Evolutionary conservation across 2,888 invertebrate species (phyloP).

Genomic region (Acleris holmiana): DNA sequence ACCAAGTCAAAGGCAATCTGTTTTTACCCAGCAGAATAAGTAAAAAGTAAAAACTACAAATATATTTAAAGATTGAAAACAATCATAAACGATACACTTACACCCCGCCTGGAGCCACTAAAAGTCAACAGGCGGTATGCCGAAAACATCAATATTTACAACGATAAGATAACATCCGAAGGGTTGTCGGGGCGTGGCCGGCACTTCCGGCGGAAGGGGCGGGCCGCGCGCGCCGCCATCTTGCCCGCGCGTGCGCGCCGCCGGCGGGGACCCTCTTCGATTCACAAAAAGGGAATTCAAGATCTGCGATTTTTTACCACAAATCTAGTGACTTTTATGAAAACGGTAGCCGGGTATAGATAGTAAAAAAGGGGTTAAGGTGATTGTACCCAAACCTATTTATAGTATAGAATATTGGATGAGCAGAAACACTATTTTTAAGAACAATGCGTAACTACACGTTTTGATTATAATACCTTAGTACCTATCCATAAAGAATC

Average conservation of each 20-base stretch:
- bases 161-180: slow-evolving; percentile 30
- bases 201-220: slow-evolving; percentile 80
- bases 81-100: no score
- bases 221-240: slow-evolving; percentile 66
- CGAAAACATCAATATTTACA: slow-evolving; percentile 26
- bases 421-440: no score
- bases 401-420: no score
- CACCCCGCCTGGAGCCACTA: background rate
- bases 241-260: slow-evolving; percentile 64
- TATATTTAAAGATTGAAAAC: no score
- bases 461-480: no score
- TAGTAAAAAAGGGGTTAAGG: background rate
- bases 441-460: no score
- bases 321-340: background rate
- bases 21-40: no score
- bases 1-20: no score
- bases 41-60: no score
- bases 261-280: slow-evolving; percentile 42
- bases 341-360: background rate
- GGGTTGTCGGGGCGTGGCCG: slow-evolving; percentile 40
- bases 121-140: slow-evolving; percentile 4
- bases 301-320: slow-evolving; percentile 2
- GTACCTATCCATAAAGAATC: no score
- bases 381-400: no score
- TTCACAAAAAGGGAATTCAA: slow-evolving; percentile 47